Evolutionary conservation across 1,140 invertebrate species (phyloP).

Genomic region (Saccostrea glomerata): DNA sequence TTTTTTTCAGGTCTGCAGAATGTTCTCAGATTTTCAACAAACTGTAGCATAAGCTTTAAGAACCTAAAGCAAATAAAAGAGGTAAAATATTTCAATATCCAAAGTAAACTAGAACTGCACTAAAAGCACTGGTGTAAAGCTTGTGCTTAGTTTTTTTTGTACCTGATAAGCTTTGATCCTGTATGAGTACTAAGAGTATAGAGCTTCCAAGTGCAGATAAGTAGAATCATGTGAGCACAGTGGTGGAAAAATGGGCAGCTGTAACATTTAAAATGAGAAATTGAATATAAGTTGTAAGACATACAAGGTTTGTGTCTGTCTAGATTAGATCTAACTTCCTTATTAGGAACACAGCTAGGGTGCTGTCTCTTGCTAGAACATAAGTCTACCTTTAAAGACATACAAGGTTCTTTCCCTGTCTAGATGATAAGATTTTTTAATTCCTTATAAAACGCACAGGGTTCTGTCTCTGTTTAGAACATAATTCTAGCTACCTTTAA

Average conservation of each 20-base stretch:
- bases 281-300: neutral
- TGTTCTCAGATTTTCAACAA: conserved; percentile 60
- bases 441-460: no score
- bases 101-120: no score
- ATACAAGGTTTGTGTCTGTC: neutral
- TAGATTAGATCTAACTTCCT: no score
- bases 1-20: conserved; percentile 59
- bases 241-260: conserved; percentile 45
- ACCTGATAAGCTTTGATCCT: neutral
- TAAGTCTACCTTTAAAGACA: no score
- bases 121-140: neutral
- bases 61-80: conserved; percentile 45
- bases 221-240: conserved; percentile 6
- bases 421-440: no score
- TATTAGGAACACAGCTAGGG: no score
- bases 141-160: neutral
- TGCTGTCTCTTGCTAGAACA: no score
- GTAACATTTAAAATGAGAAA: conserved; percentile 8
- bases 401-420: no score
- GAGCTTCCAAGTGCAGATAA: conserved; percentile 36
- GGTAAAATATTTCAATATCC: neutral
- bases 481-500: no score
- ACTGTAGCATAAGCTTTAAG: conserved; percentile 57
- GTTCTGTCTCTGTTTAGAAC: no score
- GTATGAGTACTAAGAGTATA: neutral